Percentiles rank a stretch among this genome's conserved stretches.
These are phyloP conservation scores for Dasyurus viverrinus DNA, from an alignment of 2,113 vertebrate species.

Conservation along the genomic window DNA sequence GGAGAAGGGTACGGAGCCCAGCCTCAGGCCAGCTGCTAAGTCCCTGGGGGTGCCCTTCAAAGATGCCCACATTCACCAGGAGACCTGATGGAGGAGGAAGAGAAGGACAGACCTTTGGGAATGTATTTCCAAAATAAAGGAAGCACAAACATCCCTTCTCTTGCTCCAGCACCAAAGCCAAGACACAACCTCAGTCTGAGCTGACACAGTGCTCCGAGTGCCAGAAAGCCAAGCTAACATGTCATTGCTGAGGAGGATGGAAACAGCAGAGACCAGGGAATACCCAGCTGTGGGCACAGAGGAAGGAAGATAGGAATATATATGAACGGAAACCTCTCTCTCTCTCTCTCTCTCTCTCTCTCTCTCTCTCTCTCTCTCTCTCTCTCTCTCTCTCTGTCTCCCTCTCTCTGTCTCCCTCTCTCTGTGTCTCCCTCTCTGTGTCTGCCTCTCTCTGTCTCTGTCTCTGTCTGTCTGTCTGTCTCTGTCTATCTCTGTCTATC, in stretches of 20 bases:
- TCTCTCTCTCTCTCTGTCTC: too few species aligned
- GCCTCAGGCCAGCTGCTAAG: background rate
- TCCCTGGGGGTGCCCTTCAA: background rate
- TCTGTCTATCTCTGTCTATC: too few species aligned
- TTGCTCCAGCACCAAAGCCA: background rate
- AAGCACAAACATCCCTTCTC: background rate
- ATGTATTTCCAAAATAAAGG: background rate
- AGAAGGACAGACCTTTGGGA: background rate
- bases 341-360: too few species aligned
- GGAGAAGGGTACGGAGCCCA: background rate
- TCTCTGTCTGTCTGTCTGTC: too few species aligned
- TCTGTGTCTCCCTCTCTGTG: too few species aligned
- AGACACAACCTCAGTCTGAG: background rate
- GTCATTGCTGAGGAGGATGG: background rate
- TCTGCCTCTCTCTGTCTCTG: too few species aligned
- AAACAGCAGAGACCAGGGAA: background rate
- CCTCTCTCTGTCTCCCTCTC: too few species aligned
- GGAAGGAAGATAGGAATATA: background rate
- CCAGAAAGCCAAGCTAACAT: background rate
- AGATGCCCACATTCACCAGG: background rate
- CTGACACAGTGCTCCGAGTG: background rate
- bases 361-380: fast-evolving
- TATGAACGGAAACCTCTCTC: fast-evolving
- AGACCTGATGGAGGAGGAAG: background rate
- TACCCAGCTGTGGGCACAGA: slow-evolving; percentile 2